Percentiles rank a stretch among this genome's conserved stretches.
phyloP scores from a whole-genome alignment of 2,888 invertebrate genomes.

The Mimas tiliae region DNA sequence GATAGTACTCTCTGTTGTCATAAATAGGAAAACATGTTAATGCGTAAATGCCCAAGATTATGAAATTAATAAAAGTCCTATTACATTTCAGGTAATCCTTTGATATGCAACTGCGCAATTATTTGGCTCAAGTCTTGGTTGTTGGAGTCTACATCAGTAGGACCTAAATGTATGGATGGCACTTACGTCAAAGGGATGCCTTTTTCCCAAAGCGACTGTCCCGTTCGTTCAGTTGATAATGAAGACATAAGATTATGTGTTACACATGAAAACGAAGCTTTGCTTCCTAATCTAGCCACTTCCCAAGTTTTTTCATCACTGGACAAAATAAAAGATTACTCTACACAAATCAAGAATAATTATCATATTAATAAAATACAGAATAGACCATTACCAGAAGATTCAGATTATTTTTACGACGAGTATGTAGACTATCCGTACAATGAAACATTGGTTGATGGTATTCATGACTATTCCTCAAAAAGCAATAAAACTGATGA shows the following conservation, averaged over 20 bases:
- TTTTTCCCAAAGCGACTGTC: slow-evolving; percentile 89
- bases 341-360: slow-evolving; percentile 71
- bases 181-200: slow-evolving; percentile 89
- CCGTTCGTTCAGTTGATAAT: slow-evolving; percentile 67
- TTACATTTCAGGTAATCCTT: slow-evolving; percentile 89
- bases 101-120: slow-evolving; percentile 92
- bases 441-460: slow-evolving; percentile 82
- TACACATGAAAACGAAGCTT: slow-evolving; percentile 89
- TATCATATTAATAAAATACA: slow-evolving; percentile 77
- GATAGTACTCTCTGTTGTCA: not conserved
- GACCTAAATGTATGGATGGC: slow-evolving; percentile 92
- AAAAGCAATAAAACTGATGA: slow-evolving; percentile 71
- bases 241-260: slow-evolving; percentile 85
- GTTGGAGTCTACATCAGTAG: slow-evolving; percentile 89
- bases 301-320: slow-evolving; percentile 85
- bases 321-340: slow-evolving; percentile 83
- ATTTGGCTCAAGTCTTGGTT: slow-evolving; percentile 94
- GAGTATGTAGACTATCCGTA: slow-evolving; percentile 92
- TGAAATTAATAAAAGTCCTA: not conserved
- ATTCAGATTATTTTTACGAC: slow-evolving; percentile 93
- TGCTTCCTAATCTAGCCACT: slow-evolving; percentile 81
- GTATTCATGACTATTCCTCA: slow-evolving; percentile 60
- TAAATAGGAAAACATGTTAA: not conserved
- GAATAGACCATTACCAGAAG: slow-evolving; percentile 87
- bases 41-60: too few species aligned